Percentiles rank a stretch among this genome's conserved stretches.
Evolutionary conservation across 2,888 invertebrate species (phyloP).

Genomic region (Pollenia labialis): DNA sequence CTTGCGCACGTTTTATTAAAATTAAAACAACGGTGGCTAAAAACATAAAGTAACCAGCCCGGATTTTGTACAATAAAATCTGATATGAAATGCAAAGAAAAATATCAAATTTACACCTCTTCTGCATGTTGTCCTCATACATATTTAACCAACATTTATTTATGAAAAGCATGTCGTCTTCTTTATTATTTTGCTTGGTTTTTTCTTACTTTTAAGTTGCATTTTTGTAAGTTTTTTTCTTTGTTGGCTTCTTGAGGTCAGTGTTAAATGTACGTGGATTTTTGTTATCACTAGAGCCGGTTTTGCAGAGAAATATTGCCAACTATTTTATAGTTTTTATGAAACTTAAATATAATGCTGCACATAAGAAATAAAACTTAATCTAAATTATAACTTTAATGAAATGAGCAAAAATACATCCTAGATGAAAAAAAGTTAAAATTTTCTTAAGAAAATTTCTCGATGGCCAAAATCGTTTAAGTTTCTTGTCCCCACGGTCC

Average conservation of each 20-base stretch:
- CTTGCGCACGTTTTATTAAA: constrained; percentile 15
- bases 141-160: constrained; percentile 45
- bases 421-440: no score
- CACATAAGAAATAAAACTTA: no score
- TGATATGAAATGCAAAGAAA: constrained; percentile 58
- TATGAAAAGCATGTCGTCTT: not conserved
- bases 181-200: constrained; percentile 17
- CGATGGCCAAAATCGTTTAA: no score
- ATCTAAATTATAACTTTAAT: no score
- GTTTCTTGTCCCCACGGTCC: no score
- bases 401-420: no score
- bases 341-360: no score
- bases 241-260: constrained; percentile 70
- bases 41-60: constrained; percentile 3
- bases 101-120: constrained; percentile 65
- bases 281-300: constrained; percentile 23
- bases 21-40: constrained; percentile 50
- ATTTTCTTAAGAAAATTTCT: no score
- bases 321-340: not conserved
- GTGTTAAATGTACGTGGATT: constrained; percentile 44
- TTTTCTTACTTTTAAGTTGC: constrained; percentile 5
- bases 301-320: constrained; percentile 24
- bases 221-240: constrained; percentile 35
- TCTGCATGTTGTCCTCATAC: constrained; percentile 49
- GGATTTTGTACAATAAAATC: constrained; percentile 32